Conservation (phyloP, 2,888 invertebrate genomes). For the Cantharis flavilabris region DNA sequence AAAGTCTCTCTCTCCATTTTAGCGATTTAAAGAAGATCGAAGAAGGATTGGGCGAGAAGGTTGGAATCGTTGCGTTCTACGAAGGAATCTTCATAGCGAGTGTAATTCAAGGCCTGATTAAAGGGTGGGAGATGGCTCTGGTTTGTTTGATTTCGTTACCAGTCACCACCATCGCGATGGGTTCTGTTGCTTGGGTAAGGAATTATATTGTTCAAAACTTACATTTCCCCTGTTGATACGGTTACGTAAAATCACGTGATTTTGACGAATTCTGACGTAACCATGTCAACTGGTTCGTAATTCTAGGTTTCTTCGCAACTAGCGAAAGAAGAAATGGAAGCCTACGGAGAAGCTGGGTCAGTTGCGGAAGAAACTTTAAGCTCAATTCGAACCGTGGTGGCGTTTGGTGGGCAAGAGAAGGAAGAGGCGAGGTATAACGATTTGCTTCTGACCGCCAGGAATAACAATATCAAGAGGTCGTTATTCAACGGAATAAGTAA, state of each 20-base stretch:
- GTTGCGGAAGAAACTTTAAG: constrained; percentile 79
- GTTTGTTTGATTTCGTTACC: constrained; percentile 76
- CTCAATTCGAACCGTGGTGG: constrained; percentile 75
- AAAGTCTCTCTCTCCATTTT: neutral
- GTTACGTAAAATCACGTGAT: no score
- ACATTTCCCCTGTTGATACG: no score
- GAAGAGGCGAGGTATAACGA: constrained; percentile 66
- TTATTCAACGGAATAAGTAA: constrained; percentile 71
- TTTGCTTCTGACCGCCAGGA: constrained; percentile 65
- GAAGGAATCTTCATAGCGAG: constrained; percentile 69
- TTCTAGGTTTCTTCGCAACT: constrained; percentile 68
- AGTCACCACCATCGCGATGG: constrained; percentile 66
- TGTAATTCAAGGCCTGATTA: constrained; percentile 69
- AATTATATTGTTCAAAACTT: no score
- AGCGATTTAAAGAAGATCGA: constrained; percentile 77
- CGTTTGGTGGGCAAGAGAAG: constrained; percentile 77
- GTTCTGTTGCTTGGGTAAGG: constrained; percentile 58
- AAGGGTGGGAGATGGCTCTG: constrained; percentile 82
- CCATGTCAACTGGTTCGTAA: no score
- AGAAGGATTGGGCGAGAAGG: constrained; percentile 83
- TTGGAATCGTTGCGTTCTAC: constrained; percentile 73
- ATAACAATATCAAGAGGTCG: constrained; percentile 67
- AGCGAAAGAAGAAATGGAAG: constrained; percentile 67
- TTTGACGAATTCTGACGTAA: no score
- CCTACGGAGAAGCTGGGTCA: constrained; percentile 77